Percentiles rank a stretch among this genome's conserved stretches.
Conservation (phyloP, 37 sponge, comb jelly and placozoan genomes). For the Cliona cf. orientalis region DNA sequence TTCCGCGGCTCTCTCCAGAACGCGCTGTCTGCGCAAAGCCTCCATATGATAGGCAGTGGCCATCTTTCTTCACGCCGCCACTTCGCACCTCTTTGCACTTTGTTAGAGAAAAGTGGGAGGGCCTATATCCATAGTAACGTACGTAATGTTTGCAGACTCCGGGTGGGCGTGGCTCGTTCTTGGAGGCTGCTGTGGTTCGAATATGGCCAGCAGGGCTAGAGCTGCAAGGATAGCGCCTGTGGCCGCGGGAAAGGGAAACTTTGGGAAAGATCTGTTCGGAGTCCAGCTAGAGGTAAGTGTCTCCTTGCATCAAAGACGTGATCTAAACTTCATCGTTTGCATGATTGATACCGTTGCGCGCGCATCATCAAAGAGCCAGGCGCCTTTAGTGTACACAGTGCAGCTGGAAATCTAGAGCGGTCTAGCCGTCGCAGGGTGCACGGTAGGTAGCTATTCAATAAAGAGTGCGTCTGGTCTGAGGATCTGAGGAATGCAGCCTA, state of each 20-base stretch:
- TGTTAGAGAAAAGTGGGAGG: no score
- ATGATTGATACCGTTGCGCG: no score
- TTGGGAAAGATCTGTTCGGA: slow-evolving; percentile 42
- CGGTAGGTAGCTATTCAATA: no score
- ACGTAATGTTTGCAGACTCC: background rate
- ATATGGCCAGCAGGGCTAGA: background rate
- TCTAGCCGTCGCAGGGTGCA: no score
- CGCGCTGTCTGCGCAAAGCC: slow-evolving; percentile 61
- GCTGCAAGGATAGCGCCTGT: background rate
- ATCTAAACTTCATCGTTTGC: no score
- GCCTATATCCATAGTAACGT: no score
- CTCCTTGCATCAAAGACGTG: background rate
- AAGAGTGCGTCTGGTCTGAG: no score
- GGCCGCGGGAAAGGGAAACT: background rate
- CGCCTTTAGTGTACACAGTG: no score
- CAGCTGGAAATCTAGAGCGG: no score
- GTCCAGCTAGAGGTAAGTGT: slow-evolving; percentile 51
- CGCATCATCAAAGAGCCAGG: no score
- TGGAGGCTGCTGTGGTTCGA: background rate
- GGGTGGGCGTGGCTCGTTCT: slow-evolving; percentile 50
- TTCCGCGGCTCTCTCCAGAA: slow-evolving; percentile 44
- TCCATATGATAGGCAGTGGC: slow-evolving; percentile 52
- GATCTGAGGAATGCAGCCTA: no score
- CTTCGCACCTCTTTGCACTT: background rate
- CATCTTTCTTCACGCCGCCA: background rate